A percentile compares a stretch with the other conserved stretches of the same genome.
Conservation (phyloP, 2,888 invertebrate genomes). For the Cataglyphis livida region DNA sequence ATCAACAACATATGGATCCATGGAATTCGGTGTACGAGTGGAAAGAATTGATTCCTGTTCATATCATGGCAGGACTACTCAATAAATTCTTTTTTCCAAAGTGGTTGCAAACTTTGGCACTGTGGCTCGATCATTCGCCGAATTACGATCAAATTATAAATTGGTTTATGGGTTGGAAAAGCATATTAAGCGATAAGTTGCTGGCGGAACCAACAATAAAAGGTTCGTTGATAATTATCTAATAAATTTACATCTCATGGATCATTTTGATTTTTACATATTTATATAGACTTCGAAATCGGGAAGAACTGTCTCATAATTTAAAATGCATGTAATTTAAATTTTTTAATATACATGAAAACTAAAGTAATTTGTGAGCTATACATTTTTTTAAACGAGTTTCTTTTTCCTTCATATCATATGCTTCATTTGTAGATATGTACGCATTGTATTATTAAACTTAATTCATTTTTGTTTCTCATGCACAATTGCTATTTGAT, state of each 20-base stretch:
- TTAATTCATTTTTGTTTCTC: neutral
- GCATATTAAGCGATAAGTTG: slow-evolving; percentile 88
- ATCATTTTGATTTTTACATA: neutral
- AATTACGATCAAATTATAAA: slow-evolving; percentile 96
- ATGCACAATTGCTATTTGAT: neutral
- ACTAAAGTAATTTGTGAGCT: neutral
- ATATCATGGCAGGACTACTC: slow-evolving; percentile 92
- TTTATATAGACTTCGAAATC: neutral
- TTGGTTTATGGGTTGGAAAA: slow-evolving; percentile 92
- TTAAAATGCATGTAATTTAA: neutral
- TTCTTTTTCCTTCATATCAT: neutral
- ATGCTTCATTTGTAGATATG: no score
- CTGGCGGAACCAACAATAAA: slow-evolving; percentile 87
- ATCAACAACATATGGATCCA: slow-evolving; percentile 92
- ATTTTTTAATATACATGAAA: neutral
- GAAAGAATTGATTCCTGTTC: slow-evolving; percentile 93
- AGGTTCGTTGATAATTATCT: slow-evolving; percentile 81
- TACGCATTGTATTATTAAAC: neutral
- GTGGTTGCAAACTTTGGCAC: slow-evolving; percentile 93
- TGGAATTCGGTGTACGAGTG: slow-evolving; percentile 99
- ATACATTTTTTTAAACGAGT: neutral
- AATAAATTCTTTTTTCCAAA: slow-evolving; percentile 97
- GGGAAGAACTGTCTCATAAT: neutral
- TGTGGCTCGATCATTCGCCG: slow-evolving; percentile 97
- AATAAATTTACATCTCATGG: neutral